Percentiles rank a stretch among this genome's conserved stretches.
Conservation (phyloP, 2,113 vertebrate genomes). For the Albula glossodonta region DNA sequence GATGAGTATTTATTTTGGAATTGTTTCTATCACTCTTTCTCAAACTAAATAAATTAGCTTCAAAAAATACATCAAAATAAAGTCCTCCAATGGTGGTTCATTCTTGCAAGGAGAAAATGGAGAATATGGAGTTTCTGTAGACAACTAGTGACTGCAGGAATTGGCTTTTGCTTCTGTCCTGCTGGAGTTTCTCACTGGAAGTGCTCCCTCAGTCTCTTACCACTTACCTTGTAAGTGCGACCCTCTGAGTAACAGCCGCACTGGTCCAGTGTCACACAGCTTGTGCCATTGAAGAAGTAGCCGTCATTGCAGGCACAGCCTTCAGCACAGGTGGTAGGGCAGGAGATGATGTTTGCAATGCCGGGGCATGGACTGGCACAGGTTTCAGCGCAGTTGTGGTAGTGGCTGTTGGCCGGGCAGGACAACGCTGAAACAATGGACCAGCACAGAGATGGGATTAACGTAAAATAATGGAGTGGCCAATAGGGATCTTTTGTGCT, state of each 20-base stretch:
- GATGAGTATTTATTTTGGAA: too few species aligned
- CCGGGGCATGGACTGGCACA: slow-evolving; percentile 62
- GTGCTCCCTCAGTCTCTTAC: too few species aligned
- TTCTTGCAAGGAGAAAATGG: slow-evolving; percentile 54
- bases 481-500: too few species aligned
- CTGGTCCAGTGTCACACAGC: slow-evolving; percentile 56
- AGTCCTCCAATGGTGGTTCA: slow-evolving; percentile 23
- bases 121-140: not conserved
- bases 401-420: slow-evolving; percentile 69
- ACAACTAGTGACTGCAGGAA: too few species aligned
- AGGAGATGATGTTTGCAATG: slow-evolving; percentile 23
- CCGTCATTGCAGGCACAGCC: slow-evolving; percentile 70
- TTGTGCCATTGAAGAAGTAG: slow-evolving; percentile 49
- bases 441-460: too few species aligned
- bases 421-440: slow-evolving; percentile 39
- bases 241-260: slow-evolving; percentile 74
- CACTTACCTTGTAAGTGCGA: slow-evolving; percentile 64
- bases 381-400: slow-evolving; percentile 58
- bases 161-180: too few species aligned
- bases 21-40: too few species aligned
- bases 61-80: not conserved
- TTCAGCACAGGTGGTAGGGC: slow-evolving; percentile 57
- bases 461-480: too few species aligned
- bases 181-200: too few species aligned
- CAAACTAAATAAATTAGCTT: too few species aligned